Evolutionary conservation across 2,888 invertebrate species (phyloP).

Genomic region (Ophioninae sp.): DNA sequence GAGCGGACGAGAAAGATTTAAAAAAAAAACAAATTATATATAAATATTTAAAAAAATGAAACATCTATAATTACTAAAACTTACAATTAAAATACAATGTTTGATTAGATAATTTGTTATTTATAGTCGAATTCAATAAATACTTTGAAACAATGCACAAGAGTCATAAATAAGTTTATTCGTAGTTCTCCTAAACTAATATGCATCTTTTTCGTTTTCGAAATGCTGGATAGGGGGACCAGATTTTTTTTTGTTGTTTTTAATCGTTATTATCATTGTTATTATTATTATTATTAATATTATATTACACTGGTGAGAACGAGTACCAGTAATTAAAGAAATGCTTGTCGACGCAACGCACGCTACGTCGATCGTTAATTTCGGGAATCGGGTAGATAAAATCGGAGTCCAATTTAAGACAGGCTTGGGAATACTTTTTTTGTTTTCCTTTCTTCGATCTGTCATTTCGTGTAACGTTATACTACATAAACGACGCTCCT

Average conservation of each 20-base stretch:
- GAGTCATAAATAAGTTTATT: constrained; percentile 74
- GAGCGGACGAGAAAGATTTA: background rate
- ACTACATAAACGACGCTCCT: constrained; percentile 65
- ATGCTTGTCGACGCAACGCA: constrained; percentile 48
- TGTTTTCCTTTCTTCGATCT: constrained; percentile 29
- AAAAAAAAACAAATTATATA: constrained; percentile 65
- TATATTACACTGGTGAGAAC: constrained; percentile 62
- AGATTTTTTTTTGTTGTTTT: constrained; percentile 52
- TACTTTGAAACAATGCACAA: constrained; percentile 76
- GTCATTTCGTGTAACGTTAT: constrained; percentile 62
- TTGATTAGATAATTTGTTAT: constrained; percentile 70
- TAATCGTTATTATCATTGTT: constrained; percentile 13
- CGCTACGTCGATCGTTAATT: constrained; percentile 51
- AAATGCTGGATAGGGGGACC: constrained; percentile 70
- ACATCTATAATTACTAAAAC: constrained; percentile 71
- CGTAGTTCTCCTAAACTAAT: constrained; percentile 53
- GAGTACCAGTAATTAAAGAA: constrained; percentile 50
- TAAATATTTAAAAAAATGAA: constrained; percentile 68
- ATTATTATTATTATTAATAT: constrained; percentile 35
- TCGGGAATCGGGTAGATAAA: constrained; percentile 39
- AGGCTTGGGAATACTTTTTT: constrained; percentile 29
- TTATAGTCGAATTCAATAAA: constrained; percentile 75
- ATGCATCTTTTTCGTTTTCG: constrained; percentile 56
- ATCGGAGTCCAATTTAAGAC: background rate
- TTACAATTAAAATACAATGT: constrained; percentile 71